Base-by-base conservation (phyloP, 2,113 vertebrate genomes). In the Siphamia tubifer region DNA sequence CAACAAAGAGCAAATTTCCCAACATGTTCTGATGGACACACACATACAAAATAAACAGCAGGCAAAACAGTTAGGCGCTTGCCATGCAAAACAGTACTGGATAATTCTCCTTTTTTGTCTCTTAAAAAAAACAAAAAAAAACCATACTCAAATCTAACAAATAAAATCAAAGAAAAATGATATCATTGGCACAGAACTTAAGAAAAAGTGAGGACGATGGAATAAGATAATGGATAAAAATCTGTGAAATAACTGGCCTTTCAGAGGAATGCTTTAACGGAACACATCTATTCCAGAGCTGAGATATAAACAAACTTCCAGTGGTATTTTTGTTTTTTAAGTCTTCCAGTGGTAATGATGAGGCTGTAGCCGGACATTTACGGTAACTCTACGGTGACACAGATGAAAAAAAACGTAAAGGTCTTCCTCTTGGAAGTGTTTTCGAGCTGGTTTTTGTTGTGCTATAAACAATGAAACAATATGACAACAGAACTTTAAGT, bases 101-200 rank as follows among this genome's bases (percentile, higher is more conserved):
- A 76, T 31, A 72, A 55, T 49, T 27, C 34, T 30, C 58, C 7
- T n/a, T n/a, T n/a, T n/a, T n/a, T n/a, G 15, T 20, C 53, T 40
- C 13, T 16, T n/a, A n/a, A 38, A 0, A 54, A 44, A 49, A 39
- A 45, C 11, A 69, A 45, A 44, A 43, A 31, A 48, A 38, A 39
- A 34, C 28, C 8, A 20, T 38, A 68, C 42, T 71, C 15, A 63
- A 45, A 48, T 52, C 42, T 25, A 3, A 51, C 9, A 57, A 21
- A 56, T 24, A 20, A 23, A 71, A 66, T 25, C 8, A 30, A 68
- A 30, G 12, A 58, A 27, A 51, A 55, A 47, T 13, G 15, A 71
- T 27, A 80, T 43, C 10, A 82, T 83, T 89, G 87, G 87, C 87
- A 86, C 68, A 11, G 48, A 8, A 56, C 64, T 35, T 56, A 42